Conservation (phyloP, 2,888 invertebrate genomes). For the Ophioninae sp. region DNA sequence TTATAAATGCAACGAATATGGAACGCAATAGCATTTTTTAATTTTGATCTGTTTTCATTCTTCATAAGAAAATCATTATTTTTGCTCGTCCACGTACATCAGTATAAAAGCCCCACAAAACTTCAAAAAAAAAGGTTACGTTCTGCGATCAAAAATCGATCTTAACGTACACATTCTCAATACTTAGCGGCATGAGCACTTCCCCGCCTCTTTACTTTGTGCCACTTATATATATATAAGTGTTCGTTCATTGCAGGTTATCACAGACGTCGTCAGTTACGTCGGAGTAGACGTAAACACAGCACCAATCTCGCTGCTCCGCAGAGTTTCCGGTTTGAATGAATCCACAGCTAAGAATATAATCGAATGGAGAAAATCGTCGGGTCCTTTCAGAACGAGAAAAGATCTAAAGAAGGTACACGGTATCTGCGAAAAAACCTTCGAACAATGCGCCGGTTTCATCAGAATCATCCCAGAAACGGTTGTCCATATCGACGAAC, state of each 20-base stretch:
- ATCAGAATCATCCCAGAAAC: constrained; percentile 84
- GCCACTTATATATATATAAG: neutral
- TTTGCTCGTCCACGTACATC: neutral
- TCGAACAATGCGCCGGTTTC: constrained; percentile 95
- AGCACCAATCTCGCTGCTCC: constrained; percentile 90
- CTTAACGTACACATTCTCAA: neutral
- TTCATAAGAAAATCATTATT: neutral
- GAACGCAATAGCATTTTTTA: neutral
- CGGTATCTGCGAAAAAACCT: constrained; percentile 92
- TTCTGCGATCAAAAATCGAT: neutral
- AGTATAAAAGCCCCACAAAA: neutral
- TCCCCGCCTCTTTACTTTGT: neutral
- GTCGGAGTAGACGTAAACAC: constrained; percentile 96
- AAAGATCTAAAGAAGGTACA: constrained; percentile 89
- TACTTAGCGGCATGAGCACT: neutral
- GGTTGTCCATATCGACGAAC: constrained; percentile 39
- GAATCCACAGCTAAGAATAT: constrained; percentile 89
- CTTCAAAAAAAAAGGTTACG: neutral
- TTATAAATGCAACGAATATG: neutral
- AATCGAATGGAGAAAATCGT: constrained; percentile 87
- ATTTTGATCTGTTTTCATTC: neutral
- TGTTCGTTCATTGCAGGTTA: constrained; percentile 79
- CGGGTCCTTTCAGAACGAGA: constrained; percentile 88
- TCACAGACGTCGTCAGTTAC: constrained; percentile 95
- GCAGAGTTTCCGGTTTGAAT: constrained; percentile 92